Evolutionary conservation across 92 coral and sea anemone species (phyloP).

Genomic region (Diadumene lineata): DNA sequence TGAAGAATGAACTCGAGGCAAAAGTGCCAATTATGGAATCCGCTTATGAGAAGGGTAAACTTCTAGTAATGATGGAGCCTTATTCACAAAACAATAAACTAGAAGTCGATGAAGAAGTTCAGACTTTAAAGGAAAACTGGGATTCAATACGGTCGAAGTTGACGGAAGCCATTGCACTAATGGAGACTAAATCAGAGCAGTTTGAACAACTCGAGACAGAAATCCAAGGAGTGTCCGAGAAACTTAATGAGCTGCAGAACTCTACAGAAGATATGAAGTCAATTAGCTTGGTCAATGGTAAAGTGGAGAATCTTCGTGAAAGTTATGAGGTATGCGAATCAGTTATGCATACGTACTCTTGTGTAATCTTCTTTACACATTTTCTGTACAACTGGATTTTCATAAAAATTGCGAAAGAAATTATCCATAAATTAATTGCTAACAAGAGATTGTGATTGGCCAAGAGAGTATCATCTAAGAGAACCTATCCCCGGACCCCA

Average conservation of each 20-base stretch:
- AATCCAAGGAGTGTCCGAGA: constrained; percentile 58
- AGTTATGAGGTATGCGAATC: constrained; percentile 57
- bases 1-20: constrained; percentile 32
- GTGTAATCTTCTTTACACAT: not conserved
- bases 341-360: no score
- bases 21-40: constrained; percentile 31
- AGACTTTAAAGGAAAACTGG: constrained; percentile 60
- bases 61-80: constrained; percentile 65
- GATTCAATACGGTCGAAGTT: constrained; percentile 49
- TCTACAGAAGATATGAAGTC: constrained; percentile 81
- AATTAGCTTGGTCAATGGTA: constrained; percentile 49
- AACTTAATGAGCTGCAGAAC: constrained; percentile 65
- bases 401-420: no score
- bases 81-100: constrained; percentile 32
- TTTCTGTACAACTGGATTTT: no score
- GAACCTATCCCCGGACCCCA: no score
- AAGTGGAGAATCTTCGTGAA: constrained; percentile 71
- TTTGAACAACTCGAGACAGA: constrained; percentile 59
- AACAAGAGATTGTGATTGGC: no score
- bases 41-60: constrained; percentile 66
- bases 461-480: no score
- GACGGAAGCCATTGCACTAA: constrained; percentile 28
- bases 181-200: constrained; percentile 43
- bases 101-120: constrained; percentile 44
- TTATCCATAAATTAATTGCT: no score